Evolutionary conservation across 2,888 invertebrate species (phyloP).

Genomic region (Junonia oenone): DNA sequence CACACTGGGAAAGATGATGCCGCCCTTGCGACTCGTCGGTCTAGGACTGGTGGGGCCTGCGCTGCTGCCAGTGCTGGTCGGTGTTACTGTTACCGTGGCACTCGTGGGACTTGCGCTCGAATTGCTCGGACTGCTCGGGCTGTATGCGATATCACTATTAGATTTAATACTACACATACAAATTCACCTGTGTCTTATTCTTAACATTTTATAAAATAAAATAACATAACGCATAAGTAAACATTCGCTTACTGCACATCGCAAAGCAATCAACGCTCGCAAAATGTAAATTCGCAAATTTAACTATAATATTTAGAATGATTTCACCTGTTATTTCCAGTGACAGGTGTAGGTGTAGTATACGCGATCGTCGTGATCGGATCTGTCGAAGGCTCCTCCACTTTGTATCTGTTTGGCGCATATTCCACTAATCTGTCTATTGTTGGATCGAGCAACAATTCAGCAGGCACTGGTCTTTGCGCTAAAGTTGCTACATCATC

Average conservation of each 20-base stretch:
- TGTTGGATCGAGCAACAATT: conserved; percentile 85
- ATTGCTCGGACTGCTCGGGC: conserved; percentile 58
- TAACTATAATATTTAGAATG: conserved; percentile 38
- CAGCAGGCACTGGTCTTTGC: conserved; percentile 86
- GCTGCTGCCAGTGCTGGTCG: conserved; percentile 46
- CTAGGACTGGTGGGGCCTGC: conserved; percentile 60
- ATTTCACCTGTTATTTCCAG: conserved; percentile 63
- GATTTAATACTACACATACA: conserved; percentile 27
- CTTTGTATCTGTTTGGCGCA: conserved; percentile 83
- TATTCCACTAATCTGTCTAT: conserved; percentile 89
- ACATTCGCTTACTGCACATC: conserved; percentile 30
- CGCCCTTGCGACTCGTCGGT: conserved; percentile 83
- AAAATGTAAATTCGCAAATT: conserved; percentile 37
- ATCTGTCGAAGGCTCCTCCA: conserved; percentile 61
- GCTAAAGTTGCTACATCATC: conserved; percentile 89
- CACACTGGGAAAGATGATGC: conserved; percentile 93
- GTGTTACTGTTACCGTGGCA: conserved; percentile 57
- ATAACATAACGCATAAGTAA: neutral
- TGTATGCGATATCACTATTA: conserved; percentile 68
- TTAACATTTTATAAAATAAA: neutral
- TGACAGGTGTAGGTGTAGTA: conserved; percentile 50
- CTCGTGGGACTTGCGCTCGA: conserved; percentile 43
- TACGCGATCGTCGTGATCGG: conserved; percentile 57
- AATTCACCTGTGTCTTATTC: neutral
- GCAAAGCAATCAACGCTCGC: conserved; percentile 33